phyloP scores from a whole-genome alignment of 2,113 vertebrate genomes.

The Ictalurus furcatus region DNA sequence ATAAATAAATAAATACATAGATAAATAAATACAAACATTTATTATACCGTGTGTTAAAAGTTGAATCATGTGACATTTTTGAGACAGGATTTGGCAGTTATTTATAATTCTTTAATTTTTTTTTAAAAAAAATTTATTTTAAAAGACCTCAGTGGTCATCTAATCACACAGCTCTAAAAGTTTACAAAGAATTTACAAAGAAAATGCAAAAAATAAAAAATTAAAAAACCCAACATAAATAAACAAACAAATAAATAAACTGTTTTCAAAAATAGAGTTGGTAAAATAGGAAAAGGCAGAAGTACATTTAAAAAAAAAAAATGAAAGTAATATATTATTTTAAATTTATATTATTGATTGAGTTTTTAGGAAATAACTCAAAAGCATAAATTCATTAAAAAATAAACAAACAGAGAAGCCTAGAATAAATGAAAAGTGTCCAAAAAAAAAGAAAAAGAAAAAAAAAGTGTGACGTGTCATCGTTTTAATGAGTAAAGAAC shows the following conservation, averaged over 20 bases:
- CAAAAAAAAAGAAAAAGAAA: neutral
- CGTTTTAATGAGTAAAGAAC: neutral
- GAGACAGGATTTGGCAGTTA: too few relatives aligned
- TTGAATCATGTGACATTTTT: neutral
- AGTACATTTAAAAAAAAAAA: neutral
- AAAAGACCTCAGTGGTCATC: too few relatives aligned
- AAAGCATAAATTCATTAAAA: neutral
- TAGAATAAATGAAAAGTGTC: neutral
- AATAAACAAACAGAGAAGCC: neutral
- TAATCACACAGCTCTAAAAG: neutral
- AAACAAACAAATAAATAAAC: neutral
- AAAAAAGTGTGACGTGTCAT: too few relatives aligned
- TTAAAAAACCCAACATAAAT: neutral
- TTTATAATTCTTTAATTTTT: too few relatives aligned
- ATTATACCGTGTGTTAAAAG: neutral
- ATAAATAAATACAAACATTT: neutral
- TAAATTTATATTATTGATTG: neutral
- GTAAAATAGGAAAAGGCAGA: neutral
- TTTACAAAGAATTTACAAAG: neutral
- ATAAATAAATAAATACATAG: neutral
- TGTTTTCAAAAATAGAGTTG: neutral
- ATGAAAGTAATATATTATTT: neutral
- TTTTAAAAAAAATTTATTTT: too few relatives aligned
- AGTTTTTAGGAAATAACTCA: neutral
- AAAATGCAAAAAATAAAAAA: neutral